These are phyloP conservation scores for Cydia splendana DNA, from an alignment of 1,140 invertebrate genomes.

Conservation along the genomic window DNA sequence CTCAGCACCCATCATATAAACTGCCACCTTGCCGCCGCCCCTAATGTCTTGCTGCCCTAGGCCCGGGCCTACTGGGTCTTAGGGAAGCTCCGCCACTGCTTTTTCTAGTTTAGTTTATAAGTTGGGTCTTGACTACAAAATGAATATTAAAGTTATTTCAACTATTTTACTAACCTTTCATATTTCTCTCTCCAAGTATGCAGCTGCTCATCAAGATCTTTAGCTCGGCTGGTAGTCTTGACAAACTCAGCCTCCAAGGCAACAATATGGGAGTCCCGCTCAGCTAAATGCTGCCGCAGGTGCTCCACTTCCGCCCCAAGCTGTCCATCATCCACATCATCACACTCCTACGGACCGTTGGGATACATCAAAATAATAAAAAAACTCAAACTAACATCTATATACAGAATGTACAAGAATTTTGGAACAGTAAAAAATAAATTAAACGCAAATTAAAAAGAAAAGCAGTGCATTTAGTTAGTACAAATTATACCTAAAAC, in stretches of 20 bases:
- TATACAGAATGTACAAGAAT: not conserved
- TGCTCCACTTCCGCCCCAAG: slow-evolving; percentile 93
- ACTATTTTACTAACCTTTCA: slow-evolving; percentile 81
- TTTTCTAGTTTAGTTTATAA: no score
- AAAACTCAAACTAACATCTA: not conserved
- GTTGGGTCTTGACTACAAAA: no score
- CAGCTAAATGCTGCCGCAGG: slow-evolving; percentile 88
- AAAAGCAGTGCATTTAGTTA: slow-evolving; percentile 54
- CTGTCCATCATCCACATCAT: slow-evolving; percentile 82
- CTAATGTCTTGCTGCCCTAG: no score
- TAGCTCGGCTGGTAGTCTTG: slow-evolving; percentile 87
- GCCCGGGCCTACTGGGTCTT: no score
- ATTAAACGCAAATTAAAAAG: slow-evolving; percentile 55
- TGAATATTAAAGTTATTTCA: no score
- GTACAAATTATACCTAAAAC: slow-evolving; percentile 13
- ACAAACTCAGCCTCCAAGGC: slow-evolving; percentile 92
- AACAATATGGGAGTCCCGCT: slow-evolving; percentile 90
- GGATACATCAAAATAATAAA: slow-evolving; percentile 14
- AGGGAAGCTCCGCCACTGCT: no score
- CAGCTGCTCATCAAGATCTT: slow-evolving; percentile 91
- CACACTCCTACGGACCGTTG: slow-evolving; percentile 69
- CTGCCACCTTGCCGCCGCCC: no score
- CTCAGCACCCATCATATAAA: no score
- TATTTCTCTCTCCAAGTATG: slow-evolving; percentile 95
- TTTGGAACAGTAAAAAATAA: slow-evolving; percentile 58